Conservation (phyloP, 2,113 vertebrate species). For the Deroptyus accipitrinus region DNA sequence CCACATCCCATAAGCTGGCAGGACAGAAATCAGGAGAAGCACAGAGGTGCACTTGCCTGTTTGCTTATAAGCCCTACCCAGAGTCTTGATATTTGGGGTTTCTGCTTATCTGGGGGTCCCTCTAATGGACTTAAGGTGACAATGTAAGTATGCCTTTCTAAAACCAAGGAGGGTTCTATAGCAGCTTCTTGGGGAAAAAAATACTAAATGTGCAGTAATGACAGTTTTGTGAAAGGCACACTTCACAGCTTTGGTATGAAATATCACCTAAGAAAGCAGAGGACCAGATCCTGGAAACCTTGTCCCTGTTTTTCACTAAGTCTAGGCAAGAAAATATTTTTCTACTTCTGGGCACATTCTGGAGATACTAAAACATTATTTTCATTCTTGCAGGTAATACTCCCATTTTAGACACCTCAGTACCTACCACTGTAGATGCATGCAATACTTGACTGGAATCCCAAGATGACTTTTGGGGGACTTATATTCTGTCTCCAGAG, state of each 20-base stretch:
- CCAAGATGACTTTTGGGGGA: not conserved
- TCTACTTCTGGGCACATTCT: not conserved
- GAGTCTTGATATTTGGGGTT: not conserved
- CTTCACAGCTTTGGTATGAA: not conserved
- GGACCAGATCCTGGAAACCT: not conserved
- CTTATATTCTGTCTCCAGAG: not conserved
- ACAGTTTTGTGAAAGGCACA: not conserved
- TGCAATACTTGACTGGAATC: not conserved
- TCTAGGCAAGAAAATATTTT: not conserved
- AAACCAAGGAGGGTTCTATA: not conserved
- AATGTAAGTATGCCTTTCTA: not conserved
- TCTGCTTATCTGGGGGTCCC: not conserved
- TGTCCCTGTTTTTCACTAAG: not conserved
- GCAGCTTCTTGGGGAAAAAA: not conserved
- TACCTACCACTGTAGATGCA: not conserved
- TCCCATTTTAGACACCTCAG: not conserved
- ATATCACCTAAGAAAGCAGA: not conserved
- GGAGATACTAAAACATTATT: not conserved
- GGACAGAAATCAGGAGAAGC: not conserved
- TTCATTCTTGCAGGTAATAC: not conserved
- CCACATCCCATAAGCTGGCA: fast-evolving
- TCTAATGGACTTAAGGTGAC: not conserved
- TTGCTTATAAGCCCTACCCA: not conserved
- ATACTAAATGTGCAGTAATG: not conserved
- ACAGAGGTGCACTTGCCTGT: fast-evolving